Evolutionary conservation across 2,797 vertebrate genomes (phyloP).

Genomic region (Lithobates sylvaticus): DNA sequence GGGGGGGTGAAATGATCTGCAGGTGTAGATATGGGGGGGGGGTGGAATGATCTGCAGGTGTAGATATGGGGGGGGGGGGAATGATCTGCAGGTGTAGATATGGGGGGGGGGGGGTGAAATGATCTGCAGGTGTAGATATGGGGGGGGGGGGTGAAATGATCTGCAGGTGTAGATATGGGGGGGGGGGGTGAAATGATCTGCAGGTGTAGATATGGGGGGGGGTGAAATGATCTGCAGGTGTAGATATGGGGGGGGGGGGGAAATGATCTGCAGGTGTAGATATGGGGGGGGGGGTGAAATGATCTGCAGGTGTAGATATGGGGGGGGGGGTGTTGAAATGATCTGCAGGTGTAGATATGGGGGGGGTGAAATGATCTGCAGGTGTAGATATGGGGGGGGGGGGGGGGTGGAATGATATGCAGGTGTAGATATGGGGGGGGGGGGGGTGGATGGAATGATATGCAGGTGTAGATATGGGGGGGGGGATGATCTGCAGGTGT

Average conservation of each 20-base stretch:
- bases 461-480: not conserved
- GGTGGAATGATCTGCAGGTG: not conserved
- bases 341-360: no score
- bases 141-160: no score
- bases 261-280: no score
- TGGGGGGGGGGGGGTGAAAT: not conserved
- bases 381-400: not conserved
- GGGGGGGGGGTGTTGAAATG: not conserved
- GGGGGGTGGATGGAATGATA: not conserved
- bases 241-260: not conserved
- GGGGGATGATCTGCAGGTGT: not conserved
- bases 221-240: not conserved
- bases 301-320: not conserved
- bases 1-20: not conserved
- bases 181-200: not conserved
- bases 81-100: constrained; percentile 52
- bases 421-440: not conserved
- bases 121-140: not conserved
- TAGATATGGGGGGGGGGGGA: constrained; percentile 49
- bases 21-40: not conserved
- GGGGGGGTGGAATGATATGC: not conserved
- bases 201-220: not conserved
- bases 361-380: not conserved
- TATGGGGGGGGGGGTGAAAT: not conserved
- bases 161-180: not conserved